Base-by-base conservation (phyloP, 2,113 vertebrate species). In the Microcebus murinus region DNA sequence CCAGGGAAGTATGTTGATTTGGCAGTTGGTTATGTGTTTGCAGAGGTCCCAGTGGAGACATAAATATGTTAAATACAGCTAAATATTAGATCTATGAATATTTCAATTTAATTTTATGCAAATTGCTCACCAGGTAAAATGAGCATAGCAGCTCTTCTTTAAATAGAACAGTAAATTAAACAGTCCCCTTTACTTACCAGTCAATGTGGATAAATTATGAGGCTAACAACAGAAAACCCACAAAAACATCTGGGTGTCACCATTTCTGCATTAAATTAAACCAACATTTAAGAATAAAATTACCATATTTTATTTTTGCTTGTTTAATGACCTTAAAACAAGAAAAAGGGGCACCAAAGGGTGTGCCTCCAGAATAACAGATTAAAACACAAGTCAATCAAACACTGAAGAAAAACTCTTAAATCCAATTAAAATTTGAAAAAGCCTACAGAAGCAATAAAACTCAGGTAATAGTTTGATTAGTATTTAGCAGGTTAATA, bases 181-280 rank as follows among this genome's bases (percentile, higher is more conserved):
- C 55, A 59, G 15, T 17, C 73, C 45, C 48, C 11, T 74, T 29
- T 25, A 27, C 25, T 48, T 8, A 4, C 15, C 8, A 77, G 36
- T 70, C n/a, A 76, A 82, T 57, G 50, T 67, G 39, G 57, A 36
- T 94, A 84, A 84, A 67, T 52, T 42, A 80, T 80, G 71, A 94
- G 23, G 18, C 6, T n/a, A 65, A 59, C 36, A 91, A 91, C 12
- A 80, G 80, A 67, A 84, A 96, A 39, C 17, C 61, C 29, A 27
- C 27, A 87, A 73, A 81, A 92, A 45, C 65, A 67, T 27, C 29
- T 73, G 61, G 74, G 34, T 6, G 31, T 42, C 79, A 45, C 13
- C 29, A 61, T 52, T 94, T 81, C 31, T 57, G 14, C 94, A 85
- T 76, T 85, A 74, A 92, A 92, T 27, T 68, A 77, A 92, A 39